Conservation (phyloP, 1,140 invertebrate genomes). For the Venustaconcha ellipsiformis region DNA sequence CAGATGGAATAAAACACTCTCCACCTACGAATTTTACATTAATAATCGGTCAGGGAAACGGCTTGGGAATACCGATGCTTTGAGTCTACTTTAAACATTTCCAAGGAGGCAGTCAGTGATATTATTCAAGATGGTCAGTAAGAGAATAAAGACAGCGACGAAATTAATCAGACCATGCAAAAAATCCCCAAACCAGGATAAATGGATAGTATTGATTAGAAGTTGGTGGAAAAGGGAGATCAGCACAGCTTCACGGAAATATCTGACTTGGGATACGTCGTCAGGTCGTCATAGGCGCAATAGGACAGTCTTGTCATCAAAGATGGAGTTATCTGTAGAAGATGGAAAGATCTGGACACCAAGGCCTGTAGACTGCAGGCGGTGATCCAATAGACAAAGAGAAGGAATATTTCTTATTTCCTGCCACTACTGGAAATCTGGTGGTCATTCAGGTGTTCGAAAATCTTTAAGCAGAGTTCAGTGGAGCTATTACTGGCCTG, state of each 20-base stretch:
- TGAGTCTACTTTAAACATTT: conserved; percentile 16
- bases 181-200: too few species aligned
- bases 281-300: conserved; percentile 15
- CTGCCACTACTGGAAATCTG: conserved; percentile 27
- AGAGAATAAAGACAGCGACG: too few species aligned
- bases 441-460: conserved; percentile 9
- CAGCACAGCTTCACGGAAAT: neutral
- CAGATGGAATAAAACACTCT: conserved; percentile 41
- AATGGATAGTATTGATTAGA: too few species aligned
- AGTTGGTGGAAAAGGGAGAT: neutral
- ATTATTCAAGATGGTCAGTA: too few species aligned
- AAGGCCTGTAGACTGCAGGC: conserved; percentile 20
- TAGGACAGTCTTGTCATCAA: conserved; percentile 9
- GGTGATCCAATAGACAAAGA: conserved; percentile 17
- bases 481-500: conserved; percentile 21
- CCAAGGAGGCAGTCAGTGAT: too few species aligned
- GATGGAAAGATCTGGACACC: conserved; percentile 24
- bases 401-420: conserved; percentile 8
- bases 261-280: too few species aligned
- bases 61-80: conserved; percentile 46
- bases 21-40: conserved; percentile 41
- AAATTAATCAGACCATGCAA: too few species aligned
- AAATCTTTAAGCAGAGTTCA: conserved; percentile 19
- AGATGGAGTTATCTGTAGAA: conserved; percentile 16
- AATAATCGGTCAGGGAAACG: conserved; percentile 33